Percentiles rank a stretch among this genome's conserved stretches.
Conservation (phyloP, 2,888 invertebrate genomes). For the Muscina levida region DNA sequence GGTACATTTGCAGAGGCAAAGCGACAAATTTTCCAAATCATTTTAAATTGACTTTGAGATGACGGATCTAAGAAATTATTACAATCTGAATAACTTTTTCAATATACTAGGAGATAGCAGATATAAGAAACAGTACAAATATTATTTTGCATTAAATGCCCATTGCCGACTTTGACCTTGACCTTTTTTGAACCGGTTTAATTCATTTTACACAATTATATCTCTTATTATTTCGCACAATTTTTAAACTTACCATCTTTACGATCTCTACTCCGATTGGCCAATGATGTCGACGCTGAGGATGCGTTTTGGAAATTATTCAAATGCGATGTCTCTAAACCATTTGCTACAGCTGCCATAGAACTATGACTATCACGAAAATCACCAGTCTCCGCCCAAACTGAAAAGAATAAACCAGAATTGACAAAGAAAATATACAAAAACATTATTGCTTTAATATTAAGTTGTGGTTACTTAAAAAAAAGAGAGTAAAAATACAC, state of each 20-base stretch:
- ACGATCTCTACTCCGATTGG: constrained; percentile 80
- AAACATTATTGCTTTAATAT: constrained; percentile 76
- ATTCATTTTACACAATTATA: too few species aligned
- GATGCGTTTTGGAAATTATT: constrained; percentile 85
- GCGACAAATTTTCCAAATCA: too few species aligned
- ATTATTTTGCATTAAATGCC: too few species aligned
- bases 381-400: constrained; percentile 94
- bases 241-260: constrained; percentile 84
- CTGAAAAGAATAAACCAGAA: constrained; percentile 83
- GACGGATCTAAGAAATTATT: too few species aligned
- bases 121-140: too few species aligned
- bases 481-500: constrained; percentile 23
- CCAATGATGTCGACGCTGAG: constrained; percentile 84
- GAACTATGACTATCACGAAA: constrained; percentile 91
- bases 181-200: too few species aligned
- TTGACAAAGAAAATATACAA: constrained; percentile 64
- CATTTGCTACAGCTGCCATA: constrained; percentile 84
- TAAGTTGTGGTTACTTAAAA: constrained; percentile 61
- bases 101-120: too few species aligned
- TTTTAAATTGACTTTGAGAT: too few species aligned
- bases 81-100: too few species aligned
- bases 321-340: constrained; percentile 84
- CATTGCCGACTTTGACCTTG: too few species aligned
- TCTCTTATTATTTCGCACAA: too few species aligned
- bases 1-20: too few species aligned